A percentile compares a stretch with the other conserved stretches of the same genome.
These are phyloP conservation scores for Lamprologus lemairii DNA, from an alignment of 2,113 vertebrate species.

Conservation along the genomic window DNA sequence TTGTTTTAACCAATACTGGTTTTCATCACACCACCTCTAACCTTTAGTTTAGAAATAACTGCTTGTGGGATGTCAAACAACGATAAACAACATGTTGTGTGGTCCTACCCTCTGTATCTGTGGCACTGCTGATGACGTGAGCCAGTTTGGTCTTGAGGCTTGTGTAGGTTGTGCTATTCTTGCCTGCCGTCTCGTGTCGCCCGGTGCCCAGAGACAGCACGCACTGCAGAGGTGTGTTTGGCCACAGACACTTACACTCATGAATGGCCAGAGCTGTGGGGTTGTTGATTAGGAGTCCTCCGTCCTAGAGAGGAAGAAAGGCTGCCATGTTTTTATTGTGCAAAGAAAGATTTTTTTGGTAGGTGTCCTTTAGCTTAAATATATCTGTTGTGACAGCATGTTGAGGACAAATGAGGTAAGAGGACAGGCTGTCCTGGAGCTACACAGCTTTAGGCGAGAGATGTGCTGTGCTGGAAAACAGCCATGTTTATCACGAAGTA, in stretches of 20 bases:
- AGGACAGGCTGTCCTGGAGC: not conserved
- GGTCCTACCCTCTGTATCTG: constrained; percentile 86
- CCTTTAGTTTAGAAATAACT: not conserved
- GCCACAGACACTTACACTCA: constrained; percentile 94
- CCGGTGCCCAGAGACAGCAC: constrained; percentile 91
- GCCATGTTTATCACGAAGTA: not conserved
- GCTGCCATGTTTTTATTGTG: not conserved
- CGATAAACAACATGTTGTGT: not conserved
- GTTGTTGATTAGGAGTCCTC: constrained; percentile 93
- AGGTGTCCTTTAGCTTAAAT: not conserved
- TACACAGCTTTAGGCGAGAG: not conserved
- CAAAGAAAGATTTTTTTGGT: not conserved
- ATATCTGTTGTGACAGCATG: constrained; percentile 1
- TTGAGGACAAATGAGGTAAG: constrained; percentile 16
- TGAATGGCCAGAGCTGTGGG: constrained; percentile 91
- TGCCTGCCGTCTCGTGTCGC: constrained; percentile 75
- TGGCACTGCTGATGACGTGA: constrained; percentile 94
- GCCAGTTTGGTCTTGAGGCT: constrained; percentile 89
- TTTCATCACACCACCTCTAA: not conserved
- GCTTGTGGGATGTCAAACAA: not conserved
- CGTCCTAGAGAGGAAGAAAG: constrained; percentile 73
- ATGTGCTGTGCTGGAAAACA: constrained; percentile 7
- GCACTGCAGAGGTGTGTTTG: constrained; percentile 84
- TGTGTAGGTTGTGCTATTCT: constrained; percentile 75
- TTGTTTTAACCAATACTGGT: not conserved